These are phyloP conservation scores for Anastrepha ludens DNA, from an alignment of 1,140 invertebrate genomes.

Conservation along the genomic window DNA sequence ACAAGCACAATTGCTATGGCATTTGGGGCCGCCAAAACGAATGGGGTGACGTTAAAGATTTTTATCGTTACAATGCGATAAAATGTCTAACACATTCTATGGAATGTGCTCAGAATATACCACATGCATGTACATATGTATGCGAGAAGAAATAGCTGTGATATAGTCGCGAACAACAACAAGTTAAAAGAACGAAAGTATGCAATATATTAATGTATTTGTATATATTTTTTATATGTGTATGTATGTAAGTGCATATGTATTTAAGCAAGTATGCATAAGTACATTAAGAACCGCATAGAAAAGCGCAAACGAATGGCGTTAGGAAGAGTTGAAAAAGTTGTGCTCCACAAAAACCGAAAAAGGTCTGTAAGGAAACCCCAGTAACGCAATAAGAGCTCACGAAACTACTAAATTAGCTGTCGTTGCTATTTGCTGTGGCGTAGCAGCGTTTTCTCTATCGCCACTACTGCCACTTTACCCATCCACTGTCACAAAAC, in stretches of 20 bases:
- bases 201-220: too few species aligned
- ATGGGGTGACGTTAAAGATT: not conserved
- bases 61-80: conserved; percentile 45
- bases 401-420: conserved; percentile 57
- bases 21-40: not conserved
- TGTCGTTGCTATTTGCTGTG: conserved; percentile 32
- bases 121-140: not conserved
- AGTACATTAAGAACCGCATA: too few species aligned
- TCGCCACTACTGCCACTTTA: not conserved
- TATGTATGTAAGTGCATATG: not conserved
- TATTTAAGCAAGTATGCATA: not conserved
- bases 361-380: not conserved
- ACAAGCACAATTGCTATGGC: not conserved
- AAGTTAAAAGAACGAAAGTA: not conserved
- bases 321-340: not conserved
- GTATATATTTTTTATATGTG: too few species aligned
- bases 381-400: conserved; percentile 45
- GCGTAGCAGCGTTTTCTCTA: not conserved
- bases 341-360: not conserved
- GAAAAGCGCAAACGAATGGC: not conserved
- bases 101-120: not conserved
- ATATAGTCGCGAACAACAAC: not conserved
- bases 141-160: not conserved
- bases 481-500: not conserved
- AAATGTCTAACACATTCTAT: conserved; percentile 54